Conservation (phyloP, 2,797 vertebrate genomes). For the Cyclopterus lumpus region DNA sequence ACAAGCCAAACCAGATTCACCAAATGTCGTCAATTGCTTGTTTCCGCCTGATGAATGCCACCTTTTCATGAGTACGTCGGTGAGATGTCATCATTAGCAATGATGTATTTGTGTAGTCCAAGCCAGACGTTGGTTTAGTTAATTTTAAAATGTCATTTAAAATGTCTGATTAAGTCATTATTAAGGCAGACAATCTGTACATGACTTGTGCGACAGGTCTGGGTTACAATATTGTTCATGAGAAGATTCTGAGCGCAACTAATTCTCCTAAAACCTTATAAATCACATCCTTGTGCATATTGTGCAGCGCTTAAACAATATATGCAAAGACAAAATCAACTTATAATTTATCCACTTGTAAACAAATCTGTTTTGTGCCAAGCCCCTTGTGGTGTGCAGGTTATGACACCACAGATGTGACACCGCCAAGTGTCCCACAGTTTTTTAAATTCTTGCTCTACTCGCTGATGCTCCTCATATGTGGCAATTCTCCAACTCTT, state of each 20-base stretch:
- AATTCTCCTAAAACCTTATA: too few relatives aligned
- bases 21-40: background rate
- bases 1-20: background rate
- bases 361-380: too few relatives aligned
- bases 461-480: background rate
- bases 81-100: background rate
- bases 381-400: background rate
- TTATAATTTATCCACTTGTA: too few relatives aligned
- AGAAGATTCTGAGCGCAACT: background rate
- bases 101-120: too few relatives aligned
- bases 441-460: constrained; percentile 12
- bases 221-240: background rate
- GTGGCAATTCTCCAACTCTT: background rate
- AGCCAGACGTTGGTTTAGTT: background rate
- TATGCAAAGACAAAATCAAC: background rate
- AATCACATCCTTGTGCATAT: too few relatives aligned
- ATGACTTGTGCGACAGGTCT: background rate
- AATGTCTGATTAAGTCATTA: too few relatives aligned
- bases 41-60: background rate
- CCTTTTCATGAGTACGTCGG: background rate
- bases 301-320: background rate
- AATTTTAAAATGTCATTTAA: too few relatives aligned
- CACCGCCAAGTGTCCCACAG: background rate
- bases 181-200: background rate
- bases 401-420: constrained; percentile 5